phyloP scores from a whole-genome alignment of 2,797 vertebrate species.

The Etheostoma nigrum region DNA sequence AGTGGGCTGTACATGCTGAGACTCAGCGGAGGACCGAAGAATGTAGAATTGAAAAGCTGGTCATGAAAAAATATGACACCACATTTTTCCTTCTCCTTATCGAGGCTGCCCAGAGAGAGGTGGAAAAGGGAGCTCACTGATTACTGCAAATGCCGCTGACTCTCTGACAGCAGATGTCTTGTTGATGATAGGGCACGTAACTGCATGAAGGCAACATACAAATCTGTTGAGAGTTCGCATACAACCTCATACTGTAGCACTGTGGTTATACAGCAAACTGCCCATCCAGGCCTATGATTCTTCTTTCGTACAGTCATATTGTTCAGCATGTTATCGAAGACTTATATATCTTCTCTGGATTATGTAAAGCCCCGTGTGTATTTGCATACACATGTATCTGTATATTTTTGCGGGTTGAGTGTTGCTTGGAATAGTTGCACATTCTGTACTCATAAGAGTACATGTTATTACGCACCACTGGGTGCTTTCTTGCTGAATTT shows the following conservation, averaged over 20 bases:
- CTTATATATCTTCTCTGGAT: slow-evolving; percentile 23
- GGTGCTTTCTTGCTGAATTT: slow-evolving; percentile 35
- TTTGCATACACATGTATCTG: slow-evolving; percentile 1
- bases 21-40: slow-evolving; percentile 61
- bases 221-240: slow-evolving; percentile 60
- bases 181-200: slow-evolving; percentile 75
- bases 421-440: background rate
- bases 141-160: slow-evolving; percentile 73
- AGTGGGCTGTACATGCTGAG: slow-evolving; percentile 49
- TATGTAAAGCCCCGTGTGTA: background rate
- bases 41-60: slow-evolving; percentile 72
- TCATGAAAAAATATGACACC: slow-evolving; percentile 86
- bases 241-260: slow-evolving; percentile 30
- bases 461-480: slow-evolving; percentile 8
- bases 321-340: slow-evolving; percentile 43
- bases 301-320: slow-evolving; percentile 52
- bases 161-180: slow-evolving; percentile 80
- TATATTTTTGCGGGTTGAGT: background rate
- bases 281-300: slow-evolving; percentile 59
- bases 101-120: slow-evolving; percentile 79
- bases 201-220: slow-evolving; percentile 72
- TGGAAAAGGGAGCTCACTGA: slow-evolving; percentile 76
- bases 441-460: background rate
- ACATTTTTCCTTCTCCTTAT: slow-evolving; percentile 81
- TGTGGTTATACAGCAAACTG: slow-evolving; percentile 40